Percentiles rank a stretch among this genome's conserved stretches.
Evolutionary conservation across 2,797 vertebrate species (phyloP).

Genomic region (Channallabes apus): DNA sequence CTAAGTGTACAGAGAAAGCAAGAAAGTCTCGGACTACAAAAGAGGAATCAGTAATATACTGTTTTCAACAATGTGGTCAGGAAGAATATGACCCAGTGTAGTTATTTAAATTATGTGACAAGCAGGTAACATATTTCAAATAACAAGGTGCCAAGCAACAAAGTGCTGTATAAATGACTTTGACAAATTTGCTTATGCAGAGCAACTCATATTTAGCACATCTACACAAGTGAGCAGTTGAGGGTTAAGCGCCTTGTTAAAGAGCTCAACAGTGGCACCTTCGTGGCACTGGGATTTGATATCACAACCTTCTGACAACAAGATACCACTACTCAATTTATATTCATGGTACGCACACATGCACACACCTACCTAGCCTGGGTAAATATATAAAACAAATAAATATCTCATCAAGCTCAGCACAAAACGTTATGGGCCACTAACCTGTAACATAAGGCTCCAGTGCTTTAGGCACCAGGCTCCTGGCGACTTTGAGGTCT

Average conservation of each 20-base stretch:
- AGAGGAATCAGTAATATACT: not conserved
- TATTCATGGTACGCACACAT: not conserved
- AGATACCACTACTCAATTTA: not conserved
- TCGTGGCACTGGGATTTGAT: too few relatives aligned
- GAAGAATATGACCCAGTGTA: not conserved
- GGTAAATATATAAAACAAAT: not conserved
- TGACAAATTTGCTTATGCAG: not conserved
- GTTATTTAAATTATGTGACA: not conserved
- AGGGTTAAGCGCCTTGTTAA: too few relatives aligned
- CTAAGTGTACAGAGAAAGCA: too few relatives aligned
- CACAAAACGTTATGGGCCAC: conserved; percentile 27
- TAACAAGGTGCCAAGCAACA: not conserved
- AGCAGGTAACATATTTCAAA: not conserved
- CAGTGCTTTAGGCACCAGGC: conserved; percentile 95
- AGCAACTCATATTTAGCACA: too few relatives aligned
- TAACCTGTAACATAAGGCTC: conserved; percentile 97
- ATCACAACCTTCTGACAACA: too few relatives aligned
- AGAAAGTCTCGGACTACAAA: not conserved
- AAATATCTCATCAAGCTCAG: not conserved
- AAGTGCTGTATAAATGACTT: not conserved
- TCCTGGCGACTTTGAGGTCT: conserved; percentile 89
- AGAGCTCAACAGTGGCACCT: too few relatives aligned
- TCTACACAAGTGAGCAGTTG: too few relatives aligned
- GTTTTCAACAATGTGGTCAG: not conserved
- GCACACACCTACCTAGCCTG: not conserved